Percentiles rank a stretch among this genome's conserved stretches.
Evolutionary conservation across 2,113 vertebrate genomes (phyloP).

Genomic region (Panthera tigris): DNA sequence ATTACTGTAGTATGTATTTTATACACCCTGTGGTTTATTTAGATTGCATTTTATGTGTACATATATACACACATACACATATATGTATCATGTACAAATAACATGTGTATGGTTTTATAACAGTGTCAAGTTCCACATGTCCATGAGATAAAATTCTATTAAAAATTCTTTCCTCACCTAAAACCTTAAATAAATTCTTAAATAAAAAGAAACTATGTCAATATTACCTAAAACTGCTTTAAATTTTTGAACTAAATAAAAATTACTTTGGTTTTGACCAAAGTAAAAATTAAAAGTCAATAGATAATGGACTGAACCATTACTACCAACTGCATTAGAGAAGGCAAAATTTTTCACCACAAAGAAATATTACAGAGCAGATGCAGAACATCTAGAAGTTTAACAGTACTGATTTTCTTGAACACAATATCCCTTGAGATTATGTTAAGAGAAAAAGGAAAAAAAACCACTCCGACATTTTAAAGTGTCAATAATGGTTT

Average conservation of each 20-base stretch:
- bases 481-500: neutral
- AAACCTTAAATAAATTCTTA: neutral
- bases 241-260: neutral
- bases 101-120: neutral
- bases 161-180: neutral
- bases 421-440: neutral
- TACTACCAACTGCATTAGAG: neutral
- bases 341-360: neutral
- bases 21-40: neutral
- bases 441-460: neutral
- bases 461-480: constrained; percentile 18
- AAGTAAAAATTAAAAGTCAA: neutral
- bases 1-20: neutral
- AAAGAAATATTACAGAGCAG: neutral
- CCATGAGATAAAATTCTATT: constrained; percentile 24
- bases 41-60: neutral
- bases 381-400: neutral
- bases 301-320: neutral
- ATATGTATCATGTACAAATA: neutral
- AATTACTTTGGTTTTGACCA: neutral
- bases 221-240: neutral
- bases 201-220: constrained; percentile 24
- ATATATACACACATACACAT: neutral
- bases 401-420: neutral
- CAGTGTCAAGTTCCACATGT: neutral